Evolutionary conservation across 2,888 invertebrate genomes (phyloP), one percentile per base, ranked within the genome.

Genomic region (Plemyria rubiginata): DNA sequence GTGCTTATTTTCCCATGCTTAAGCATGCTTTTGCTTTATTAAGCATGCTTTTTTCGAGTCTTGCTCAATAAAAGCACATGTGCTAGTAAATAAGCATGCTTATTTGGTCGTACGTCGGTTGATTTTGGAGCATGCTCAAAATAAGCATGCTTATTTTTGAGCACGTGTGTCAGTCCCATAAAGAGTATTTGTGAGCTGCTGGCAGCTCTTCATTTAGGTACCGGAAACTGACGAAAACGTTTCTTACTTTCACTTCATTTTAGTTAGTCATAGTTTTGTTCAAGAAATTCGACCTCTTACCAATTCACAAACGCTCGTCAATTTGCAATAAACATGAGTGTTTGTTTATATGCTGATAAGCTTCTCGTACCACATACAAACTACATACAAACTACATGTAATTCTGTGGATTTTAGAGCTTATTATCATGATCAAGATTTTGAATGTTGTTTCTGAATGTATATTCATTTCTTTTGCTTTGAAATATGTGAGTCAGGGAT

Each of bases 191-290:
- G n/a, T 15, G 28, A 51, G 71, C 71, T 71, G 71, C 67, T 54
- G 71, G 71, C 71, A 69, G 71, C 69, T 66, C n/a, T 64, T 60
- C 9, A 40, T 22, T 51, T 41, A n/a, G n/a, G n/a, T n/a, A 60
- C 50, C 55, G 22, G 56, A 65, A 38, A 51, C 13, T 56, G 49
- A 62, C 51, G 29, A 32, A 50, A 54, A 48, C 15, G 53, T 53
- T 48, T 22, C 22, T 22, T 49, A 55, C 56, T 41, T 54, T 54
- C n/a, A 41, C 7, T 50, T 54, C 46, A 38, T 38, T 54, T 49
- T 51, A 54, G 40, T 41, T 49, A 15, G 16, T 48, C 32, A 45
- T 40, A 40, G n/a, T 54, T 56, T 16, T 50, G 49, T 22, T 62
- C 28, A 46, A 43, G 43, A 43, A 43, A 43, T n/a, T n/a, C 16